Base-by-base conservation (phyloP, 1,140 invertebrate species). In the Oryctes rhinoceros region DNA sequence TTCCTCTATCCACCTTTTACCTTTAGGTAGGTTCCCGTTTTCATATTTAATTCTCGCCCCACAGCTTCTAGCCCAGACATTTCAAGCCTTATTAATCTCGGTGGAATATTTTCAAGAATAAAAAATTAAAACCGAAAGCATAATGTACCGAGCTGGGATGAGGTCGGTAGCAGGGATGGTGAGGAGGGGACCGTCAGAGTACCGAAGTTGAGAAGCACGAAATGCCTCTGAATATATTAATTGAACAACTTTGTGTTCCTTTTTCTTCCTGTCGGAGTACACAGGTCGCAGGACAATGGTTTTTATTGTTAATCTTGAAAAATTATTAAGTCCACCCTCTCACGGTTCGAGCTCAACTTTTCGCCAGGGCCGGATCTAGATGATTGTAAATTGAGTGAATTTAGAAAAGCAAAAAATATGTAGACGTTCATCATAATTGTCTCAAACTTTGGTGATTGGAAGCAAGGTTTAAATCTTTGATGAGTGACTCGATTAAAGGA, bases 71-170 rank as follows among this genome's bases (percentile, higher is more conserved):
- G 48, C 39, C 48, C 83, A 84, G 83, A 84, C 84, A 84, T 85
- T 84, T 82, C 84, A 85, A 67, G 65, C 65, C 85, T 85, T 85
- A 85, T 85, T 85, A 85, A 85, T 85, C 85, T 85, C 85, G 76
- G 74, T 76, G 84, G 84, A 83, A 84, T 85, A 84, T 84, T 83
- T 84, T 82, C 85, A 82, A 83, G 84, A 83, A 85, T 85, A 85
- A 85, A 85, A 85, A 85, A 85, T 85, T 85, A 84, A 85, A 85
- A 85, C 84, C 83, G 80, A 84, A 84, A 84, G 84, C 83, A 84
- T 84, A 83, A 84, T 84, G 84, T 84, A 84, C 81, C 80, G 81
- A 78, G 80, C 82, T 79, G 67, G 62, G 80, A 74, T 67, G 78
- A 80, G 78, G 74, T 47, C 35, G 78, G 78, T 78, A 79, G 81